phyloP scores from a whole-genome alignment of 2,888 invertebrate species.

The Opisthograptis luteolata region DNA sequence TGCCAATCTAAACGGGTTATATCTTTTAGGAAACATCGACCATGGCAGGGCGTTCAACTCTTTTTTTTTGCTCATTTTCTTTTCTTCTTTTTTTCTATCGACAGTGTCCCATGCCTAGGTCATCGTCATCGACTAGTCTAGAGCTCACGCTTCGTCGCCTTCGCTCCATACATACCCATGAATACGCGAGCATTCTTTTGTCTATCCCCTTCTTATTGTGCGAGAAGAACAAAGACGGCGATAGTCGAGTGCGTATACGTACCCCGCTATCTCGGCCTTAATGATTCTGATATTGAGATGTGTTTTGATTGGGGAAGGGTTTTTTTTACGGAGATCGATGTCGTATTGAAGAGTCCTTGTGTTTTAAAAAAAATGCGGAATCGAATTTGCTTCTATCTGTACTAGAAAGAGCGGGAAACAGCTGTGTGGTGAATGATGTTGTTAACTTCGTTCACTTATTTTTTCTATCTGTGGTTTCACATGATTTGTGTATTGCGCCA shows the following conservation, averaged over 20 bases:
- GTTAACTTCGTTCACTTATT: too few species aligned
- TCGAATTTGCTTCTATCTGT: too few species aligned
- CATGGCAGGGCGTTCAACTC: too few species aligned
- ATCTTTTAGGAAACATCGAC: too few species aligned
- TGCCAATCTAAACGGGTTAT: too few species aligned
- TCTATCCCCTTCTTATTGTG: slow-evolving; percentile 51
- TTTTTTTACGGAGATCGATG: slow-evolving; percentile 23
- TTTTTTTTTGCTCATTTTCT: too few species aligned
- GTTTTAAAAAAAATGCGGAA: background rate
- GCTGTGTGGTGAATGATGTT: background rate
- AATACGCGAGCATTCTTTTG: slow-evolving; percentile 76
- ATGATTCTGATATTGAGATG: slow-evolving; percentile 42
- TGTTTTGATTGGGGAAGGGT: slow-evolving; percentile 34
- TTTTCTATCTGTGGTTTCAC: too few species aligned
- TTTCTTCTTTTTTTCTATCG: too few species aligned
- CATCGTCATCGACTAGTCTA: slow-evolving; percentile 80
- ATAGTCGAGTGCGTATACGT: slow-evolving; percentile 35
- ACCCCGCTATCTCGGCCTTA: slow-evolving; percentile 32
- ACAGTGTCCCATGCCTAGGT: slow-evolving; percentile 50
- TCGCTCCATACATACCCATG: slow-evolving; percentile 53
- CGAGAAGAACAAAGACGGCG: slow-evolving; percentile 46
- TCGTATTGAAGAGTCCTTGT: background rate
- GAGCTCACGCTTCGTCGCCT: slow-evolving; percentile 75
- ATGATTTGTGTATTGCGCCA: too few species aligned
- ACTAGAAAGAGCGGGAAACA: too few species aligned